Evolutionary conservation across 2,113 vertebrate genomes (phyloP).

Genomic region (Recurvirostra avosetta): DNA sequence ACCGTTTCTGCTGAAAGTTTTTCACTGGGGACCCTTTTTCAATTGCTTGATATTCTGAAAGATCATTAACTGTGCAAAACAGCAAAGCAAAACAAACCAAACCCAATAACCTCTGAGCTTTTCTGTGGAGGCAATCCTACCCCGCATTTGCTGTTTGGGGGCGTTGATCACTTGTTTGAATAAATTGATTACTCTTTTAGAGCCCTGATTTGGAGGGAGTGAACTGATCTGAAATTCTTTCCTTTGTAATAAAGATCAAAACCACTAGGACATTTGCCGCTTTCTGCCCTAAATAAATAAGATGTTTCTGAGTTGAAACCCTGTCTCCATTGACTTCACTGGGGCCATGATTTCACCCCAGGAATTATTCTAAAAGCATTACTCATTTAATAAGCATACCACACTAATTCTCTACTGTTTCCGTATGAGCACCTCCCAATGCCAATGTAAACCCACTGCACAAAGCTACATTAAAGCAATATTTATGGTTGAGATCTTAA

Average conservation of each 20-base stretch:
- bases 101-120: not conserved
- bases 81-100: not conserved
- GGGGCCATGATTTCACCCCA: slow-evolving; percentile 34
- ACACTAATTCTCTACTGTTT: slow-evolving; percentile 53
- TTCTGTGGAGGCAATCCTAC: not conserved
- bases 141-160: not conserved
- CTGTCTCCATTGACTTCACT: not conserved
- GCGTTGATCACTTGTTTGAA: not conserved
- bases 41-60: not conserved
- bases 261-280: not conserved
- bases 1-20: not conserved
- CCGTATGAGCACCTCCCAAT: slow-evolving; percentile 30
- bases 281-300: not conserved
- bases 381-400: slow-evolving; percentile 59
- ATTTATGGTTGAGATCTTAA: slow-evolving; percentile 53
- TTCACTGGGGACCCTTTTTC: not conserved
- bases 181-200: not conserved
- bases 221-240: not conserved
- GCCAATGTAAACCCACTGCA: slow-evolving; percentile 55
- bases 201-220: not conserved
- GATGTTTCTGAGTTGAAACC: not conserved
- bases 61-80: not conserved
- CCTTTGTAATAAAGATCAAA: not conserved
- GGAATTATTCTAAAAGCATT: slow-evolving; percentile 51
- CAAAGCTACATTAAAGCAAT: slow-evolving; percentile 56